These are phyloP conservation scores for Spinus pinus DNA, from an alignment of 2,797 vertebrate species.

Conservation along the genomic window DNA sequence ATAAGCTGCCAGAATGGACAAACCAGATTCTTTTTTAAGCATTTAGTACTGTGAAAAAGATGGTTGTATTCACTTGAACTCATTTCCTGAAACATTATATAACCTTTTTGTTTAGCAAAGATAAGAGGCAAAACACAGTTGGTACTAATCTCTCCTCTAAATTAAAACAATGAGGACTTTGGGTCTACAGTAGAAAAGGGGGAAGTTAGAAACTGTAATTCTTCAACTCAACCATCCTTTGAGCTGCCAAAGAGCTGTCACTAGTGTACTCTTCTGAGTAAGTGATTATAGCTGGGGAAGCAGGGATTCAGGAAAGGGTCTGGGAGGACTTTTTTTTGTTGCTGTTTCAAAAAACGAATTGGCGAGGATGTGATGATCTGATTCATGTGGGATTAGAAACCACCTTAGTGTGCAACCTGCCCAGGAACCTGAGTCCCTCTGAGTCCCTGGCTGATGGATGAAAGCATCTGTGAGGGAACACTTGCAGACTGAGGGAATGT, in stretches of 20 bases:
- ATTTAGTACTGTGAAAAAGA: background rate
- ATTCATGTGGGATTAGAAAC: background rate
- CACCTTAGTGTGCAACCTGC: background rate
- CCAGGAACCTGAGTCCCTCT: background rate
- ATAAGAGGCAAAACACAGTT: slow-evolving; percentile 30
- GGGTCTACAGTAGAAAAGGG: background rate
- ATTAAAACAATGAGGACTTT: slow-evolving; percentile 21
- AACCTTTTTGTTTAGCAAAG: slow-evolving; percentile 39
- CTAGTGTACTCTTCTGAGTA: background rate
- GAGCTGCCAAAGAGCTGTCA: background rate
- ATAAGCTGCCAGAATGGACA: background rate
- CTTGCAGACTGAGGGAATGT: background rate
- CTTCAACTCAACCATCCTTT: background rate
- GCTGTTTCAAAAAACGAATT: background rate
- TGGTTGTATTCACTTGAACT: slow-evolving; percentile 16
- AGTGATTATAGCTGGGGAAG: background rate
- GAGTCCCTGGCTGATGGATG: background rate
- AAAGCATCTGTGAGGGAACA: background rate
- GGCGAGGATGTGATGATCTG: background rate
- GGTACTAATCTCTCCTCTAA: slow-evolving; percentile 11
- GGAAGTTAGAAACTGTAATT: background rate
- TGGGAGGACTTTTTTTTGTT: background rate
- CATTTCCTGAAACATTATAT: slow-evolving; percentile 37
- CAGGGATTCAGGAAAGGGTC: background rate
- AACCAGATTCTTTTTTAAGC: background rate